Conservation (phyloP, 2,888 invertebrate genomes). For the Deladenus siricidicola region DNA sequence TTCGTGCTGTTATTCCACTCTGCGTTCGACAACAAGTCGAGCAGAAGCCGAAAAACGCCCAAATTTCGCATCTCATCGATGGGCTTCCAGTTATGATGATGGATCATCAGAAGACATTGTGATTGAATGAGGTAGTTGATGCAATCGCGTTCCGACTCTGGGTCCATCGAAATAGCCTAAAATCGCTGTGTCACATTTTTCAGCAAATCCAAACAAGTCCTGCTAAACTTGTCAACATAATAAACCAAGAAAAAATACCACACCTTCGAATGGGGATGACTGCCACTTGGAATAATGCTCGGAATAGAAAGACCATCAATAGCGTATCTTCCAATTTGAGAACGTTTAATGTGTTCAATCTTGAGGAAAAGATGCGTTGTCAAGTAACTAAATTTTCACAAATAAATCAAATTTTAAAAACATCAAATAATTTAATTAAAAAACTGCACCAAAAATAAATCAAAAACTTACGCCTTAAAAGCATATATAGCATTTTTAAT, state of each 20-base stretch:
- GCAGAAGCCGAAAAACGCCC: slow-evolving; percentile 68
- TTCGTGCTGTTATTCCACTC: slow-evolving; percentile 45
- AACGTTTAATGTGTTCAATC: slow-evolving; percentile 63
- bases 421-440: not conserved
- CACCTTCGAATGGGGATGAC: slow-evolving; percentile 14
- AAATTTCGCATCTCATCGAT: slow-evolving; percentile 77
- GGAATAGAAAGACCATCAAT: slow-evolving; percentile 2
- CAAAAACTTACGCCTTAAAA: slow-evolving; percentile 60
- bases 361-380: slow-evolving; percentile 78
- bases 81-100: slow-evolving; percentile 67
- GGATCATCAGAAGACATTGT: slow-evolving; percentile 14
- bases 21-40: slow-evolving; percentile 73
- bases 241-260: not conserved
- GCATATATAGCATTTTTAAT: slow-evolving; percentile 83
- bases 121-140: slow-evolving; percentile 60
- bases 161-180: slow-evolving; percentile 60
- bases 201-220: not conserved
- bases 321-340: slow-evolving; percentile 30
- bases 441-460: not conserved
- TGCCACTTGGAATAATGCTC: slow-evolving; percentile 8
- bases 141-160: slow-evolving; percentile 77
- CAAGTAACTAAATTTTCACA: slow-evolving; percentile 63
- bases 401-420: too few relatives aligned
- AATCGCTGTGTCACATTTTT: slow-evolving; percentile 9
- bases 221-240: too few relatives aligned